phyloP scores from a whole-genome alignment of 2,113 vertebrate species.

The Anoplopoma fimbria region DNA sequence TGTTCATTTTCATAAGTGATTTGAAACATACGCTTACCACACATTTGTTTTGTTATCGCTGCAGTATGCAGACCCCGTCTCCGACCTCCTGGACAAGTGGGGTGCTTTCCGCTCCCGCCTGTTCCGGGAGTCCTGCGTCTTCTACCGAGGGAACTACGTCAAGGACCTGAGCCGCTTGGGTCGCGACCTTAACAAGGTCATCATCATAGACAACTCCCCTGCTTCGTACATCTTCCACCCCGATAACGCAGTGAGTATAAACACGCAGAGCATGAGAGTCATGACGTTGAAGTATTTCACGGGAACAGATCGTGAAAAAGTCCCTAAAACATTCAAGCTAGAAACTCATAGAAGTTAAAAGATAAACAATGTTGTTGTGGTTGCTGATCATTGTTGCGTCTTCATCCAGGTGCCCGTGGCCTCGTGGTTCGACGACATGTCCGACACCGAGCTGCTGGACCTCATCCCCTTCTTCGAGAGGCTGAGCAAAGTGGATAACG shows the following conservation, averaged over 20 bases:
- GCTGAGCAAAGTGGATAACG: slow-evolving; percentile 95
- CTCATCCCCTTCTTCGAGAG: slow-evolving; percentile 97
- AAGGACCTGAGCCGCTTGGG: slow-evolving; percentile 98
- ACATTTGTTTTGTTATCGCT: accelerated
- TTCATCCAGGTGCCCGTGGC: slow-evolving; percentile 92
- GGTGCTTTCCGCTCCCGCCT: slow-evolving; percentile 94
- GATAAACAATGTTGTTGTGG: too few relatives aligned
- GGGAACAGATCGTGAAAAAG: too few relatives aligned
- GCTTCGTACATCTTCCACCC: slow-evolving; percentile 99
- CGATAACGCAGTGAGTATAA: slow-evolving; percentile 90
- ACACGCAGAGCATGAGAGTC: too few relatives aligned
- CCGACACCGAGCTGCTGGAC: slow-evolving; percentile 95
- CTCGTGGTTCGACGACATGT: slow-evolving; percentile 99
- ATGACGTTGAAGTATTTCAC: too few relatives aligned
- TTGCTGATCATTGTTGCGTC: background rate
- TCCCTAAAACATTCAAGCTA: too few relatives aligned
- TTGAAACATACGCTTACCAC: too few relatives aligned
- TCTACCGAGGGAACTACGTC: slow-evolving; percentile 96
- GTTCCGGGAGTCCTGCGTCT: slow-evolving; percentile 97
- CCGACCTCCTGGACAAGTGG: slow-evolving; percentile 97
- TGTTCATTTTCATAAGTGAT: too few relatives aligned
- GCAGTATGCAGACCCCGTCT: slow-evolving; percentile 96
- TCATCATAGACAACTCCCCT: slow-evolving; percentile 97
- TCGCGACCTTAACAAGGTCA: slow-evolving; percentile 92
- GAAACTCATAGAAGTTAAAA: too few relatives aligned